phyloP scores from a whole-genome alignment of 2,888 invertebrate species.

The Coelogynopora nodosa region DNA sequence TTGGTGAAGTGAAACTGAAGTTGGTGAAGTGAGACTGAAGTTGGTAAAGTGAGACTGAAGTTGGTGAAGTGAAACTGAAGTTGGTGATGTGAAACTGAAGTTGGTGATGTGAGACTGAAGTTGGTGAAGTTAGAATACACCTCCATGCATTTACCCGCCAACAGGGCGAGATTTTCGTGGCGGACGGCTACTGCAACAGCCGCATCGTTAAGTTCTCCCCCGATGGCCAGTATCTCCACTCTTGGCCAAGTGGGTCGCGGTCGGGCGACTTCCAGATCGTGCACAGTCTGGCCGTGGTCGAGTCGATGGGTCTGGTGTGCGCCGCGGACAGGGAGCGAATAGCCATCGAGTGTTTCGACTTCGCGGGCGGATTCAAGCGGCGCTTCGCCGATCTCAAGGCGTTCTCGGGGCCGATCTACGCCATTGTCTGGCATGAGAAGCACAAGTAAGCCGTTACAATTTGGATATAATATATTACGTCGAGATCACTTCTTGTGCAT shows the following conservation, averaged over 20 bases:
- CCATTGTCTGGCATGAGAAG: slow-evolving; percentile 18
- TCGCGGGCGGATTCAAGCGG: not conserved
- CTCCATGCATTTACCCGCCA: not conserved
- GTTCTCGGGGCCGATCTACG: not conserved
- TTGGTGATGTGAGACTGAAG: too few species aligned
- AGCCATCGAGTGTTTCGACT: slow-evolving; percentile 64
- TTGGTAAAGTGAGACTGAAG: too few species aligned
- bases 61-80: too few species aligned
- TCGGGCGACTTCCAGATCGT: slow-evolving; percentile 59
- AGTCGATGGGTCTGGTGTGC: slow-evolving; percentile 60
- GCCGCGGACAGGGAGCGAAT: slow-evolving; percentile 65
- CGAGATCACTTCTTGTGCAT: too few species aligned
- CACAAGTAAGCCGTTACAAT: not conserved
- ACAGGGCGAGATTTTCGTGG: slow-evolving; percentile 45
- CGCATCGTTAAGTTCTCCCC: slow-evolving; percentile 73
- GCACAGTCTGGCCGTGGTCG: slow-evolving; percentile 60
- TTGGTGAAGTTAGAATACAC: too few species aligned
- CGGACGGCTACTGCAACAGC: slow-evolving; percentile 75
- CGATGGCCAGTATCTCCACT: slow-evolving; percentile 65
- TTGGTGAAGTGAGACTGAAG: too few species aligned
- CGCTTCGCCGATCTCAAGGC: not conserved
- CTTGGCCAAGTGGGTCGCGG: slow-evolving; percentile 52
- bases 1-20: too few species aligned
- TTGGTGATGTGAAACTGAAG: too few species aligned
- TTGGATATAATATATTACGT: too few species aligned